A percentile compares a stretch with the other conserved stretches of the same genome.
Evolutionary conservation across 2,113 vertebrate genomes (phyloP).

Genomic region (Sapajus apella): DNA sequence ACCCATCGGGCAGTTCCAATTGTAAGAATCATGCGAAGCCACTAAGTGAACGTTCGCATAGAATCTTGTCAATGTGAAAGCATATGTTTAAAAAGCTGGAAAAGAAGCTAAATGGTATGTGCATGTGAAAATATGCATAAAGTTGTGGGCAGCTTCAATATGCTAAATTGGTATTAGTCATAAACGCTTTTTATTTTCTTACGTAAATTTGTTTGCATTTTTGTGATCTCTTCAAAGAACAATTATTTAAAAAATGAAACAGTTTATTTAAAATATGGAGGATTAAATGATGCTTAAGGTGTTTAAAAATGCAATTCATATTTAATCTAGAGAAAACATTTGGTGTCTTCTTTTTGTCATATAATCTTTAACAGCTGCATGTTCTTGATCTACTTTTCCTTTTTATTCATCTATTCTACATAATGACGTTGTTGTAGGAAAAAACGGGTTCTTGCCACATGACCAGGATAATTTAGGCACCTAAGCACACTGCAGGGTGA

Average conservation of each 20-base stretch:
- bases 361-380: background rate
- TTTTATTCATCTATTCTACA: background rate
- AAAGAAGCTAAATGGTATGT: background rate
- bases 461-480: too few relatives aligned
- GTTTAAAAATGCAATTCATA: background rate
- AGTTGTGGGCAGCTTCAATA: background rate
- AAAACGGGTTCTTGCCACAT: too few relatives aligned
- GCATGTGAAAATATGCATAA: background rate
- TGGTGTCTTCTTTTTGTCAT: background rate
- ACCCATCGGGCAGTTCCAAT: too few relatives aligned
- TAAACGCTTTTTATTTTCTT: background rate
- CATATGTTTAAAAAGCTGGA: background rate
- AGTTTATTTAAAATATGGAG: background rate
- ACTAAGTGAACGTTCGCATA: background rate
- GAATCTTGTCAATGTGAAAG: background rate
- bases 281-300: background rate
- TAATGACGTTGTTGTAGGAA: background rate
- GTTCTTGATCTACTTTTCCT: background rate
- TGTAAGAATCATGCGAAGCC: background rate
- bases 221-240: background rate
- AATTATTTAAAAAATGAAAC: conserved; percentile 13
- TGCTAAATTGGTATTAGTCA: background rate
- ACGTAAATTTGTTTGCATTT: background rate
- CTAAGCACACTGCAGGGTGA: too few relatives aligned
- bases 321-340: background rate